Evolutionary conservation across 1,140 invertebrate genomes (phyloP).

Genomic region (Lasaia peninsularis): DNA sequence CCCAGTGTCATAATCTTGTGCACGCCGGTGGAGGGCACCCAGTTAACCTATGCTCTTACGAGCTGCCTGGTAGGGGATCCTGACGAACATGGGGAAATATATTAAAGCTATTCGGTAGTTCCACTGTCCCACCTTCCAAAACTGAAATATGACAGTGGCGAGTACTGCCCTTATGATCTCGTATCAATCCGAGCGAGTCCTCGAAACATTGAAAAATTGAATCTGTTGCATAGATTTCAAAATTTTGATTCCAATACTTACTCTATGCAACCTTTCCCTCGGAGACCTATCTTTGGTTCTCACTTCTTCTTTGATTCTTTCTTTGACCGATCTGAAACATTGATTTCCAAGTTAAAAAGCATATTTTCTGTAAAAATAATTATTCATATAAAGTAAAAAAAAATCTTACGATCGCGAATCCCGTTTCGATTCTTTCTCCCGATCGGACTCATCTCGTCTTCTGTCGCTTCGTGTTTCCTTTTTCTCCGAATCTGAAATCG

Average conservation of each 20-base stretch:
- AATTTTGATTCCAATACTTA: slow-evolving; percentile 28
- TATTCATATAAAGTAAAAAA: neutral
- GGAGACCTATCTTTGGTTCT: slow-evolving; percentile 62
- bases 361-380: neutral
- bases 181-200: no score
- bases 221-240: no score
- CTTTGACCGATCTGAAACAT: slow-evolving; percentile 46
- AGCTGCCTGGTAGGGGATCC: no score
- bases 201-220: neutral
- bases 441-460: slow-evolving; percentile 58
- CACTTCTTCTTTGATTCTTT: slow-evolving; percentile 57
- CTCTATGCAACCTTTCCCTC: slow-evolving; percentile 61
- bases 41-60: no score
- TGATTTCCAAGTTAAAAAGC: neutral
- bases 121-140: no score
- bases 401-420: slow-evolving; percentile 62
- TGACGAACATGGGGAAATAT: no score
- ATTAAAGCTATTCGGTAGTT: no score
- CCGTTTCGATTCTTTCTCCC: slow-evolving; percentile 59
- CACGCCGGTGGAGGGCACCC: no score
- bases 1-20: no score
- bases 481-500: slow-evolving; percentile 49
- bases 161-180: no score
- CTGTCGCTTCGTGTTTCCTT: slow-evolving; percentile 53
- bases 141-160: no score